These are phyloP conservation scores for Crematogaster levior DNA, from an alignment of 2,888 invertebrate genomes.

Conservation along the genomic window DNA sequence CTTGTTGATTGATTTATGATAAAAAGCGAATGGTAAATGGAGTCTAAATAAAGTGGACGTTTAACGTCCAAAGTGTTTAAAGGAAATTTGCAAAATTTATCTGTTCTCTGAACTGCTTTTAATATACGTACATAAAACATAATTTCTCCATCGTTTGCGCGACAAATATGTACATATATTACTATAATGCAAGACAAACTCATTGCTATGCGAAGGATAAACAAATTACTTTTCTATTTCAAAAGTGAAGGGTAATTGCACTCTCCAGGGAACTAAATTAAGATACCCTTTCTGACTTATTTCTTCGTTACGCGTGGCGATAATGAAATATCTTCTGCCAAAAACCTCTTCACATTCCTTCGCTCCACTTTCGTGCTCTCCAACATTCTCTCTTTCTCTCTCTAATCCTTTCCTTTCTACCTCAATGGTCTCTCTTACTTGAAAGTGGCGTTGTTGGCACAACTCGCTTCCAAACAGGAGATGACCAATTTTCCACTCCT, in stretches of 20 bases:
- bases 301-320: background rate
- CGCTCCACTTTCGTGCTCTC: background rate
- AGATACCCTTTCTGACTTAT: background rate
- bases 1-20: background rate
- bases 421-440: conserved; percentile 14
- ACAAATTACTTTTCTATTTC: background rate
- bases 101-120: background rate
- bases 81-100: background rate
- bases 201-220: background rate
- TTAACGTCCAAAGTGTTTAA: background rate
- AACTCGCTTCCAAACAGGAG: conserved; percentile 53
- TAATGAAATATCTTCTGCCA: conserved; percentile 5
- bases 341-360: conserved; percentile 8
- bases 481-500: conserved; percentile 51
- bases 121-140: background rate
- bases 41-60: background rate
- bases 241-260: conserved; percentile 2
- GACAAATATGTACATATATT: background rate
- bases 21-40: background rate
- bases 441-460: conserved; percentile 40
- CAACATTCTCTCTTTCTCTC: background rate
- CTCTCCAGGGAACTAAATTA: background rate
- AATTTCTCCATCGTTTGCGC: background rate
- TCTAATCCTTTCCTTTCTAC: background rate
- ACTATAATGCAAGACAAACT: background rate